Conservation (phyloP, 2,888 invertebrate genomes). For the Drosophila tripunctata region DNA sequence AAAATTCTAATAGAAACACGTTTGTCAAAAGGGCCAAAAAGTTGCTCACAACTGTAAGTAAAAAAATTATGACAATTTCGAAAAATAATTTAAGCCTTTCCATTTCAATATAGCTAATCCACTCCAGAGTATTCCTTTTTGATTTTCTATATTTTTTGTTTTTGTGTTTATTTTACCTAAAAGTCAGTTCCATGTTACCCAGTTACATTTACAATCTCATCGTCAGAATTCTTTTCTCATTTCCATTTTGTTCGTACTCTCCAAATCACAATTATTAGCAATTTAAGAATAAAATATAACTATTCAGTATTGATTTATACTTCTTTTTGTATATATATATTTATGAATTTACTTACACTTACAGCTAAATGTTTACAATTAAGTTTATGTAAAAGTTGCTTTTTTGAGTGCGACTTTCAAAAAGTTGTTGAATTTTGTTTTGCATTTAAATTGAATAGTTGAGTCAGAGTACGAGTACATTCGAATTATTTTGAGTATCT, state of each 20-base stretch:
- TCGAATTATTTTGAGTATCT: conserved; percentile 37
- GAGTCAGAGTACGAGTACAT: conserved; percentile 8
- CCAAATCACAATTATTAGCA: conserved; percentile 82
- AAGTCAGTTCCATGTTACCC: conserved; percentile 71
- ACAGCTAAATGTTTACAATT: conserved; percentile 61
- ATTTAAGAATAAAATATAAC: conserved; percentile 79
- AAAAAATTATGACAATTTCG: conserved; percentile 57
- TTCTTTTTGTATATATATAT: conserved; percentile 44
- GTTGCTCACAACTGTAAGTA: conserved; percentile 45
- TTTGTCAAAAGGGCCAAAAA: conserved; percentile 52
- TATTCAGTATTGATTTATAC: conserved; percentile 57
- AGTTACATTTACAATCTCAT: conserved; percentile 56
- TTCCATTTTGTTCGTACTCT: conserved; percentile 69
- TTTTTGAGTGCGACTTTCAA: conserved; percentile 20
- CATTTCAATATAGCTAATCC: conserved; percentile 48
- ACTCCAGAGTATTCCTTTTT: conserved; percentile 50
- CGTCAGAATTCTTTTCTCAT: conserved; percentile 7
- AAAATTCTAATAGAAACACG: conserved; percentile 35
- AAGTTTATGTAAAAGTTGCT: conserved; percentile 40
- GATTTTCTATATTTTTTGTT: conserved; percentile 32
- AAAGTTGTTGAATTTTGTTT: conserved; percentile 15
- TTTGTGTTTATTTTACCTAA: conserved; percentile 60
- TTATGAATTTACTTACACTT: conserved; percentile 54
- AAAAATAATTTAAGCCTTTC: conserved; percentile 67
- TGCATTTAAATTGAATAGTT: conserved; percentile 3